Evolutionary conservation across 1,140 invertebrate species (phyloP).

Genomic region (Papilio aristodemus): DNA sequence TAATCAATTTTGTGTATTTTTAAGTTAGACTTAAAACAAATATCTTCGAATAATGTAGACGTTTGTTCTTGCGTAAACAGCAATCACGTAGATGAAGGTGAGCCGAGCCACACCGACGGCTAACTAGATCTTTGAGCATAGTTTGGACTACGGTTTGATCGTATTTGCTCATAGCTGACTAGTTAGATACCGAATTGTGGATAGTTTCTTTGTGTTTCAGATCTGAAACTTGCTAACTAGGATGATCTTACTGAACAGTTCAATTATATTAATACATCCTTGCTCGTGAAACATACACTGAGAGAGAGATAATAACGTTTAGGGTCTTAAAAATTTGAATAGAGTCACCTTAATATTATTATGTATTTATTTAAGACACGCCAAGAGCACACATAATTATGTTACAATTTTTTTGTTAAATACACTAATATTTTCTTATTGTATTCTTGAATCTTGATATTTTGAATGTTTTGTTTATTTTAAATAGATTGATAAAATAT

Average conservation of each 20-base stretch:
- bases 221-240: slow-evolving; percentile 75
- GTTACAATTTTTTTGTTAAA: no score
- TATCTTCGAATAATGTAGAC: slow-evolving; percentile 7
- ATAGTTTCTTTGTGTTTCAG: slow-evolving; percentile 71
- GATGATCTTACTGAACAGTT: slow-evolving; percentile 53
- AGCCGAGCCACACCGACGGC: slow-evolving; percentile 57
- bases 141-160: slow-evolving; percentile 70
- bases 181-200: slow-evolving; percentile 69
- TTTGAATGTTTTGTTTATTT: no score
- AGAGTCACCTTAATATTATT: no score
- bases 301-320: no score
- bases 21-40: not conserved
- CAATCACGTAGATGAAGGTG: slow-evolving; percentile 55
- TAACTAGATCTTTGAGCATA: slow-evolving; percentile 76
- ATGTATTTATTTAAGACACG: no score
- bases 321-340: no score
- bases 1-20: no score
- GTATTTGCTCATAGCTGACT: slow-evolving; percentile 64
- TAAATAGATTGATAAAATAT: no score
- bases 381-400: no score
- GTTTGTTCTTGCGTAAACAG: slow-evolving; percentile 35
- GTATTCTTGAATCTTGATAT: no score
- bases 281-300: not conserved
- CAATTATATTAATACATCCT: slow-evolving; percentile 4
- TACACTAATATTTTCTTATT: no score